Conservation (phyloP, 2,888 invertebrate species). For the Amaurobius ferox region DNA sequence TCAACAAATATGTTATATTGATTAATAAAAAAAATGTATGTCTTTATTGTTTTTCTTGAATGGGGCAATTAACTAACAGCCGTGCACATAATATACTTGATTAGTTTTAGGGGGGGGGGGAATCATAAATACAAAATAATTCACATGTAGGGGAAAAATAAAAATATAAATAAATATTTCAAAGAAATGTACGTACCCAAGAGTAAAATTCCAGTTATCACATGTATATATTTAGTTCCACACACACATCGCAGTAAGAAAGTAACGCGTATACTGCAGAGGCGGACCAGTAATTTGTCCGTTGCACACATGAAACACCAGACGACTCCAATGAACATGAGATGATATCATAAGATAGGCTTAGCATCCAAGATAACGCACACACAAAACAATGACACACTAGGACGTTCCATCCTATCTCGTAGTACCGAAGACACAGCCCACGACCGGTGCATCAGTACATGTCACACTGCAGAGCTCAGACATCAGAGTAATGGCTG, state of each 20-base stretch:
- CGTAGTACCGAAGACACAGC: conserved; percentile 1
- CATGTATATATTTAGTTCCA: conserved; percentile 1
- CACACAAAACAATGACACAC: conserved; percentile 32
- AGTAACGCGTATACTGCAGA: conserved; percentile 4
- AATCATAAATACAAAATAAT: too few species aligned
- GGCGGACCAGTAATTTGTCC: conserved; percentile 17
- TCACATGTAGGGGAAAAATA: background rate
- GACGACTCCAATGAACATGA: conserved; percentile 20
- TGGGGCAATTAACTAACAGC: too few species aligned
- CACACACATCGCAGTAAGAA: background rate
- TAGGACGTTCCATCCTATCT: conserved; percentile 21
- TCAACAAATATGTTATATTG: too few species aligned
- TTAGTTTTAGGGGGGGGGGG: too few species aligned
- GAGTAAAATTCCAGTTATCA: background rate
- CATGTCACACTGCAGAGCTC: conserved; percentile 49
- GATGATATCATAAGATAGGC: conserved; percentile 62
- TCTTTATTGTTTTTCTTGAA: too few species aligned
- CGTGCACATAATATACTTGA: too few species aligned
- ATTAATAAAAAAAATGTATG: too few species aligned
- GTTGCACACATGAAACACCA: conserved; percentile 36
- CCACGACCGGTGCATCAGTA: conserved; percentile 48
- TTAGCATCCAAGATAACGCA: conserved; percentile 56
- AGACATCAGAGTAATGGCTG: conserved; percentile 38
- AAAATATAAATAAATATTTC: background rate
- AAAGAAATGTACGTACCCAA: background rate